Conservation (phyloP, 2,888 invertebrate genomes). For the Limnephilus lunatus region DNA sequence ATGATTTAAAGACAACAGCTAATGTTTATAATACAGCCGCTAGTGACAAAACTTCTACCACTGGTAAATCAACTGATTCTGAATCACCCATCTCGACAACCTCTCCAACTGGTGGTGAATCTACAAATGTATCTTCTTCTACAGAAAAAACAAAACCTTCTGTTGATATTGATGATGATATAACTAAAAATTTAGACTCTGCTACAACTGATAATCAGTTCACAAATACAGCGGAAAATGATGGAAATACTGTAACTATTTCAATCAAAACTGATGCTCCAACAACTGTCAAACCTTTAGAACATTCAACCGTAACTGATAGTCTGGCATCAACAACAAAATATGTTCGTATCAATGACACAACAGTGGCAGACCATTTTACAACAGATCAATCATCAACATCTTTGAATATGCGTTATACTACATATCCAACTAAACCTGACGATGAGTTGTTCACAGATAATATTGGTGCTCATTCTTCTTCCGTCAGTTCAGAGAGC, state of each 20-base stretch:
- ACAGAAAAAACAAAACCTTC: not conserved
- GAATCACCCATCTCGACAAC: not conserved
- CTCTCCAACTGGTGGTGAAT: not conserved
- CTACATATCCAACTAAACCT: not conserved
- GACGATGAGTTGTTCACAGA: constrained; percentile 20
- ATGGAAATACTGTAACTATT: not conserved
- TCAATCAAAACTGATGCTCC: not conserved
- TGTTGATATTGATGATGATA: constrained; percentile 25
- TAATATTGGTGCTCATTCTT: constrained; percentile 46
- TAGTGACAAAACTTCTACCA: constrained; percentile 3
- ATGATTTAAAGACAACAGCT: not conserved
- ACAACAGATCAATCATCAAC: not conserved
- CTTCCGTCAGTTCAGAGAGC: constrained; percentile 32
- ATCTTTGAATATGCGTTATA: not conserved
- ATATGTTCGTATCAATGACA: not conserved
- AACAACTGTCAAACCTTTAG: not conserved
- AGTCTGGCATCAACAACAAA: not conserved
- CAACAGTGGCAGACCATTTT: not conserved
- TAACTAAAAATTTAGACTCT: constrained; percentile 15
- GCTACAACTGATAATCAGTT: constrained; percentile 10
- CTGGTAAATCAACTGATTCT: not conserved
- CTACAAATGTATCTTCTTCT: not conserved
- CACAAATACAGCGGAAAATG: not conserved
- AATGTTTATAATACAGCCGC: not conserved
- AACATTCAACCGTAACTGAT: not conserved